A percentile compares a stretch with the other conserved stretches of the same genome.
Conservation (phyloP, 2,888 invertebrate genomes). For the Thumatha senex region DNA sequence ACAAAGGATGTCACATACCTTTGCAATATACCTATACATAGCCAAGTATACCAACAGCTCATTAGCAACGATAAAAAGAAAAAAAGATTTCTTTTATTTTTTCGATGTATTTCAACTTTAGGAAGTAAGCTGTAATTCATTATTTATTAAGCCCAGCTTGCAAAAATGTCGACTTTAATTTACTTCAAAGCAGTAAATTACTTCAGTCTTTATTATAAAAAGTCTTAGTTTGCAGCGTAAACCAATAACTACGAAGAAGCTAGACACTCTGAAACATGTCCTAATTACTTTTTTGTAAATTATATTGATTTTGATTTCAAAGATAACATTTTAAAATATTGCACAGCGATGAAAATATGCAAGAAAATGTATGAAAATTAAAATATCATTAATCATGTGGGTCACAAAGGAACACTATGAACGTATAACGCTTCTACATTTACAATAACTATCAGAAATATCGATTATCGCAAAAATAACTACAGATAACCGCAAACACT, state of each 20-base stretch:
- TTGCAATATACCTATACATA: not conserved
- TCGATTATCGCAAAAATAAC: too few relatives aligned
- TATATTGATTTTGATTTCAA: too few relatives aligned
- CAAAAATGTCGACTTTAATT: constrained; percentile 3
- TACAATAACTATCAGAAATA: too few relatives aligned
- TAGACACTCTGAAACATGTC: constrained; percentile 12
- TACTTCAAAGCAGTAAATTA: constrained; percentile 6
- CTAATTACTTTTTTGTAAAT: constrained; percentile 23
- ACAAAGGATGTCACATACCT: too few relatives aligned
- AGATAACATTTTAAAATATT: too few relatives aligned
- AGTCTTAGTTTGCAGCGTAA: constrained; percentile 9
- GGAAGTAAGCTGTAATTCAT: constrained; percentile 5
- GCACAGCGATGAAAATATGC: too few relatives aligned
- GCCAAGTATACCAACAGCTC: not conserved
- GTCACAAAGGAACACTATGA: too few relatives aligned
- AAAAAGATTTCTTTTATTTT: not conserved
- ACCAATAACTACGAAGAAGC: constrained; percentile 15
- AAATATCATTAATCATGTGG: too few relatives aligned
- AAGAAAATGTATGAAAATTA: too few relatives aligned
- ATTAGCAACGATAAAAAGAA: not conserved
- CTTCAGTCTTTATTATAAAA: constrained; percentile 8
- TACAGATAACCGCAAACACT: too few relatives aligned
- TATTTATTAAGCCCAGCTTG: constrained; percentile 4
- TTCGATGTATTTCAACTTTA: not conserved
- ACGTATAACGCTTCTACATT: too few relatives aligned